phyloP scores from a whole-genome alignment of 1,140 invertebrate genomes.

The Cotesia chilonis region DNA sequence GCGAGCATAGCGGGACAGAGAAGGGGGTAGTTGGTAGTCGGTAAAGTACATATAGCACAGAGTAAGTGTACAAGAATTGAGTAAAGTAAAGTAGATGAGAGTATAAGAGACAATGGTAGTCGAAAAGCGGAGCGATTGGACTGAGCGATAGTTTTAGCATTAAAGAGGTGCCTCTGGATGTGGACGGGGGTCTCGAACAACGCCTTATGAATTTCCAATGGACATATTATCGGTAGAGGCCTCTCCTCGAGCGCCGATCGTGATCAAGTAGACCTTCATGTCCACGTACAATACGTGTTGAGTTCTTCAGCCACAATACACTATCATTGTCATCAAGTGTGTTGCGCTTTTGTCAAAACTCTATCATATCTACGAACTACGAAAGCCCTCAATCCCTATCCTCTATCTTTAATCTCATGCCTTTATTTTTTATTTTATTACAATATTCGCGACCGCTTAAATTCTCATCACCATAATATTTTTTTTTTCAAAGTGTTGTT shows the following conservation, averaged over 20 bases:
- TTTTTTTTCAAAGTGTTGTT: no score
- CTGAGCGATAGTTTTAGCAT: conserved; percentile 39
- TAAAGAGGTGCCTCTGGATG: background rate
- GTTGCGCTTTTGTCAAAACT: conserved; percentile 37
- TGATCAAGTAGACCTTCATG: conserved; percentile 51
- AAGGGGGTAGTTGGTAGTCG: background rate
- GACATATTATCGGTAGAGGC: conserved; percentile 46
- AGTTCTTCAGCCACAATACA: conserved; percentile 61
- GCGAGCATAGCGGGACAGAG: conserved; percentile 4
- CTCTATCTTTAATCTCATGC: background rate
- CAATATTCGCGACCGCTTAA: no score
- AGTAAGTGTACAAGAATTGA: conserved; percentile 21
- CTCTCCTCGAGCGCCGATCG: conserved; percentile 50
- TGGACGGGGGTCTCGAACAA: conserved; percentile 4
- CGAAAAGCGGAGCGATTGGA: conserved; percentile 36
- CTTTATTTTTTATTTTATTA: no score
- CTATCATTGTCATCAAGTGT: conserved; percentile 47
- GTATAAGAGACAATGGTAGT: conserved; percentile 23
- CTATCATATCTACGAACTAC: no score
- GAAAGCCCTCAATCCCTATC: background rate
- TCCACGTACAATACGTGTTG: conserved; percentile 40
- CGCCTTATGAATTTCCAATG: conserved; percentile 47
- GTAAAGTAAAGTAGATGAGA: background rate
- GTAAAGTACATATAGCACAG: no score
- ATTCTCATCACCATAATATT: no score